phyloP scores from a whole-genome alignment of 1,140 invertebrate genomes.

The Nymphalis io region DNA sequence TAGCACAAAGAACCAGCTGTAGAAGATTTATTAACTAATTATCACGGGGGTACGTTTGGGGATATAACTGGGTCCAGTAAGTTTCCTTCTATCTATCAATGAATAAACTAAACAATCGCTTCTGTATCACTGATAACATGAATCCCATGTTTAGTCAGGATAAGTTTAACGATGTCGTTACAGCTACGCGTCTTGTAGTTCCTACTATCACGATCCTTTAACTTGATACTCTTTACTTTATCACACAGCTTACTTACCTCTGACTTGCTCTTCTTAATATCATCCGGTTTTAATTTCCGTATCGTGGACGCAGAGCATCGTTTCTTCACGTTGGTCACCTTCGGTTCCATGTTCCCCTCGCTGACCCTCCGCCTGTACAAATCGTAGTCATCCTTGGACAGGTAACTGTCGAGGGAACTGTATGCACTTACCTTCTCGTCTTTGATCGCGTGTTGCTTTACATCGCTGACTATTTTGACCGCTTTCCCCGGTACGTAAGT shows the following conservation, averaged over 20 bases:
- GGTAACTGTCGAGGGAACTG: conserved; percentile 63
- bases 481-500: conserved; percentile 70
- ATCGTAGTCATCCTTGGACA: conserved; percentile 64
- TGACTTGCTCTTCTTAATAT: conserved; percentile 69
- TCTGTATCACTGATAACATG: conserved; percentile 88
- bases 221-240: conserved; percentile 68
- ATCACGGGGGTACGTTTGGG: too few species aligned
- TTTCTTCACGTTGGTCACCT: conserved; percentile 49
- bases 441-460: conserved; percentile 53
- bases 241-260: conserved; percentile 73
- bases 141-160: conserved; percentile 87
- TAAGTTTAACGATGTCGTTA: conserved; percentile 85
- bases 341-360: conserved; percentile 60
- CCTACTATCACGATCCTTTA: conserved; percentile 56
- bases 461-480: conserved; percentile 69
- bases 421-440: conserved; percentile 77
- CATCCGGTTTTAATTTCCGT: conserved; percentile 60
- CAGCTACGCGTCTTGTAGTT: conserved; percentile 81
- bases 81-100: too few species aligned
- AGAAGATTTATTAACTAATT: too few species aligned
- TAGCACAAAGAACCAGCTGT: too few species aligned
- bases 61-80: too few species aligned
- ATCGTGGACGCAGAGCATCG: conserved; percentile 66
- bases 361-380: conserved; percentile 61
- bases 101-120: conserved; percentile 82